Conservation (phyloP, 2,113 vertebrate species). For the Turnix velox region DNA sequence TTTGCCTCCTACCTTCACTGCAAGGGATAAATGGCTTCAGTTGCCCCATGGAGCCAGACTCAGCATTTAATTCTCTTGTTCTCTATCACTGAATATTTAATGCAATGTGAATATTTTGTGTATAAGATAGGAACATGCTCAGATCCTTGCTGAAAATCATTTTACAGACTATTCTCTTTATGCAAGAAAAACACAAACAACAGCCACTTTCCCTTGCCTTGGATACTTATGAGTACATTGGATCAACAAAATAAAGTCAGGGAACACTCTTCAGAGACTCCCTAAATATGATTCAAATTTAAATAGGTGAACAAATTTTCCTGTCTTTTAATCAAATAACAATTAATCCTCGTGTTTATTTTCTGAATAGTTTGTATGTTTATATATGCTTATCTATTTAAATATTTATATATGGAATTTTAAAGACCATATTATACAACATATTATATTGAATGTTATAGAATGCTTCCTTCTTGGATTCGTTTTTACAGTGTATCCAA, state of each 20-base stretch:
- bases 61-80: background rate
- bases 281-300: background rate
- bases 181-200: background rate
- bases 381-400: background rate
- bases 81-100: background rate
- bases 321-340: background rate
- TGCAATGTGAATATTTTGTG: background rate
- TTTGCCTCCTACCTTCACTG: background rate
- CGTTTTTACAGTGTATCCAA: background rate
- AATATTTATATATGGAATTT: background rate
- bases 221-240: background rate
- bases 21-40: background rate
- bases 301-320: background rate
- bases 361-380: background rate
- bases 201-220: background rate
- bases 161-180: background rate
- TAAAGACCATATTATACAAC: background rate
- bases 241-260: background rate
- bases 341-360: background rate
- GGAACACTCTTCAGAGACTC: background rate
- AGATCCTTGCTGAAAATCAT: background rate
- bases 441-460: background rate
- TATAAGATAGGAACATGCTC: background rate
- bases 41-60: background rate
- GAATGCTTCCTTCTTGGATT: background rate